Evolutionary conservation across 2,888 invertebrate species (phyloP).

Genomic region (Orchesella flavescens): DNA sequence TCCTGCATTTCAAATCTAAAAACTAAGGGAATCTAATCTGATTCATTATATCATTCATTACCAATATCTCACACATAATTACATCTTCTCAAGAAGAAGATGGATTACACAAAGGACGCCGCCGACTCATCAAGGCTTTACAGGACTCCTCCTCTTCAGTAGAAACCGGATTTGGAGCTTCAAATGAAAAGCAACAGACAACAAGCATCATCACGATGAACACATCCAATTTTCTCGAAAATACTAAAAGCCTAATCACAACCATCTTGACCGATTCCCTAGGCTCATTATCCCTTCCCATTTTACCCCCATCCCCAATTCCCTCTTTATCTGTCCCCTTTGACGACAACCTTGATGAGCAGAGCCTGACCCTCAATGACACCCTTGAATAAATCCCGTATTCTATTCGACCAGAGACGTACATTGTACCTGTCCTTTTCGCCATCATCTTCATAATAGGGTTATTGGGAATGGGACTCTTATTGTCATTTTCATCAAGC

Average conservation of each 20-base stretch:
- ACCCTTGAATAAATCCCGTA: slow-evolving; percentile 34
- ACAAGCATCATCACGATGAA: slow-evolving; percentile 18
- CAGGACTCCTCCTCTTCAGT: slow-evolving; percentile 19
- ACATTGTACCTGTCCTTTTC: slow-evolving; percentile 86
- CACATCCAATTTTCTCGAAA: slow-evolving; percentile 26
- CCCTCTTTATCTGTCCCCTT: neutral
- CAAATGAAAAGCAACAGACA: neutral
- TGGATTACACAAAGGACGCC: slow-evolving; percentile 64
- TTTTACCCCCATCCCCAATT: neutral
- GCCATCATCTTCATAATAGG: slow-evolving; percentile 86
- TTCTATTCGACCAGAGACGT: slow-evolving; percentile 80
- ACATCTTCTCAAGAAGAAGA: no score
- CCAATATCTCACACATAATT: no score
- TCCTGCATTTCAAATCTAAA: no score
- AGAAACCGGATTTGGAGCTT: neutral
- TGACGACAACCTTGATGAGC: no score
- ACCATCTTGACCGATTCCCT: slow-evolving; percentile 1
- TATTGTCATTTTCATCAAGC: slow-evolving; percentile 85
- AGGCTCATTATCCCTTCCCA: neutral
- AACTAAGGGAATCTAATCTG: no score
- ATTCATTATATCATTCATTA: no score
- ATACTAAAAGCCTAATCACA: slow-evolving; percentile 1
- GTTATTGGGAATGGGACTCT: slow-evolving; percentile 88
- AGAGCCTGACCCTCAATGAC: slow-evolving; percentile 10
- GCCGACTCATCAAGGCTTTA: slow-evolving; percentile 52